Conservation (phyloP, 2,888 invertebrate species). For the Stenolophus ochropezus region DNA sequence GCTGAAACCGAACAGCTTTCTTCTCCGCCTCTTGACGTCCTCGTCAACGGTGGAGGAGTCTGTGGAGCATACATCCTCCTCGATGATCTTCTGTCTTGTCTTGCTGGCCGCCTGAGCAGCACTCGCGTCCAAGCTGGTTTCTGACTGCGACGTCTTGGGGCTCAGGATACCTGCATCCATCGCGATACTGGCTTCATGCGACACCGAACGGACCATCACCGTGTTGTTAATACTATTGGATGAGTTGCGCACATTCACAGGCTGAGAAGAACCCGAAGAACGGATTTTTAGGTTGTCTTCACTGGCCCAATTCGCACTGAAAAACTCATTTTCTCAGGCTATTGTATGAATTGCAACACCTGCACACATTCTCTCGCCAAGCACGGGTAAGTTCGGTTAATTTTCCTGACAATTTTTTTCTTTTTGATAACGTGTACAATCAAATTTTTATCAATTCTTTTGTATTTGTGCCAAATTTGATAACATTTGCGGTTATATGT, state of each 20-base stretch:
- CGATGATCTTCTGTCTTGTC: slow-evolving; percentile 69
- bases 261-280: slow-evolving; percentile 13
- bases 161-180: slow-evolving; percentile 68
- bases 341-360: no score
- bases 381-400: no score
- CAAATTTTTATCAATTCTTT: no score
- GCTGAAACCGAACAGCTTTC: slow-evolving; percentile 78
- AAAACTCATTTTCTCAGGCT: no score
- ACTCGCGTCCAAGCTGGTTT: slow-evolving; percentile 71
- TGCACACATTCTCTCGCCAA: no score
- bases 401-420: no score
- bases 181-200: slow-evolving; percentile 74
- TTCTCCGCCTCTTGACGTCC: slow-evolving; percentile 77
- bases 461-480: no score
- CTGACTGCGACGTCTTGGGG: slow-evolving; percentile 75
- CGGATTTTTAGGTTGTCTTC: slow-evolving; percentile 42
- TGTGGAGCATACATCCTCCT: slow-evolving; percentile 81
- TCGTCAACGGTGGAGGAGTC: slow-evolving; percentile 83
- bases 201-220: slow-evolving; percentile 73
- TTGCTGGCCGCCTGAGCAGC: slow-evolving; percentile 25
- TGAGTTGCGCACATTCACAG: slow-evolving; percentile 67
- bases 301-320: slow-evolving; percentile 54
- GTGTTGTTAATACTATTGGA: slow-evolving; percentile 69
- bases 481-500: no score
- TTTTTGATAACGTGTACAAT: no score